phyloP scores from a whole-genome alignment of 2,888 invertebrate species.

The Oxytorus armatus region DNA sequence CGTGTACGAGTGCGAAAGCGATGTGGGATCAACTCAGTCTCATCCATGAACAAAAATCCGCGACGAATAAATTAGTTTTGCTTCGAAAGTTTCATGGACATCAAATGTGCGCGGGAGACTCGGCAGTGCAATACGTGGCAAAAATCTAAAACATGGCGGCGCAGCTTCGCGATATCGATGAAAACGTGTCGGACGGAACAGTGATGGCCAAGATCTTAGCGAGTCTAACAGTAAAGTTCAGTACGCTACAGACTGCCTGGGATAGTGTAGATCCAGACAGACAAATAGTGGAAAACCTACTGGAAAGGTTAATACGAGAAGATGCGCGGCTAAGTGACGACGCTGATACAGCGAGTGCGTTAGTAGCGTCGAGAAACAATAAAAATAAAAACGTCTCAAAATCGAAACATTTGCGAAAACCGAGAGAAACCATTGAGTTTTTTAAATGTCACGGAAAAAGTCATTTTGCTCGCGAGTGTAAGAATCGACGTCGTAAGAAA shows the following conservation, averaged over 20 bases:
- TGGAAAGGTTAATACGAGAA: neutral
- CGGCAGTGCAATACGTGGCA: conserved; percentile 62
- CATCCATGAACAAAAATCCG: conserved; percentile 34
- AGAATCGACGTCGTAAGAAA: neutral
- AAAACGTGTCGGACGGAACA: too few relatives aligned
- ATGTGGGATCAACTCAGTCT: conserved; percentile 64
- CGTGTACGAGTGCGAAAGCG: conserved; percentile 51
- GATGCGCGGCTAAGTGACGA: neutral
- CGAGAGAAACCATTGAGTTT: neutral
- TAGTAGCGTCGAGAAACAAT: neutral
- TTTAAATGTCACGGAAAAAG: neutral
- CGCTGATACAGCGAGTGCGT: neutral
- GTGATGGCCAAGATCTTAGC: neutral
- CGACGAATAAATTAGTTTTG: conserved; percentile 57
- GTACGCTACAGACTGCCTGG: neutral
- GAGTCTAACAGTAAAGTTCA: neutral
- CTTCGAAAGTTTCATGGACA: conserved; percentile 60
- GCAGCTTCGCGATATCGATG: conserved; percentile 51
- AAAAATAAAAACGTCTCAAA: neutral
- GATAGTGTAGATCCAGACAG: neutral
- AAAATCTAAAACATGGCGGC: conserved; percentile 30
- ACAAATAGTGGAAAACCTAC: neutral
- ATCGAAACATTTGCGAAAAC: neutral
- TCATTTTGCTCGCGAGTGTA: conserved; percentile 3
- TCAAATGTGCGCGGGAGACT: conserved; percentile 56